phyloP scores from a whole-genome alignment of 2,113 vertebrate genomes.

The Etheostoma cragini region DNA sequence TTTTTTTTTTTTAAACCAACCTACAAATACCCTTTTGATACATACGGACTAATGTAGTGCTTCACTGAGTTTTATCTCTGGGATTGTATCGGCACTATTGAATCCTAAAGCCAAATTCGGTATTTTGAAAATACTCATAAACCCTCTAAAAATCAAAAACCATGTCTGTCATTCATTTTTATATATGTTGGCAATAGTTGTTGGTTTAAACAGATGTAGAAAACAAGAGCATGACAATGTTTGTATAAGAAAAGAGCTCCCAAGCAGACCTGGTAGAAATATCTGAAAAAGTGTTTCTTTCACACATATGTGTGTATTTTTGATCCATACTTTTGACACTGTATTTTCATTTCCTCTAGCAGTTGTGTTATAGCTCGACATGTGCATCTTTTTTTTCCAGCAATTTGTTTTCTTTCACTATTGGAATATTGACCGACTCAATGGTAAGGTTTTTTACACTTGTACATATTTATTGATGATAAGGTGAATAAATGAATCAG shows the following conservation, averaged over 20 bases:
- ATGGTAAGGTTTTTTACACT: conserved; percentile 40
- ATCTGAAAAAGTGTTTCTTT: conserved; percentile 22
- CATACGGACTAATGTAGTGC: conserved; percentile 28
- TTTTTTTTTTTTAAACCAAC: not conserved
- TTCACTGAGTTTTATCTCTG: conserved; percentile 48
- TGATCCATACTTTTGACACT: conserved; percentile 24
- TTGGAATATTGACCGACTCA: conserved; percentile 23
- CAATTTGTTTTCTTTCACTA: not conserved
- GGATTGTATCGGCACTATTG: conserved; percentile 33
- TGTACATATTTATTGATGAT: conserved; percentile 67
- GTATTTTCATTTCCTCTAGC: conserved; percentile 19
- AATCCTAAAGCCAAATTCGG: conserved; percentile 14
- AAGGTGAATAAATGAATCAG: conserved; percentile 71
- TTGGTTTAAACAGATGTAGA: conserved; percentile 3
- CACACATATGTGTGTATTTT: conserved; percentile 16
- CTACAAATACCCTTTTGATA: not conserved
- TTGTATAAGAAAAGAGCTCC: conserved; percentile 6
- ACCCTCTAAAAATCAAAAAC: not conserved
- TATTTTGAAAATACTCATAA: not conserved
- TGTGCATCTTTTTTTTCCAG: conserved; percentile 4
- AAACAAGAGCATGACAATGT: not conserved
- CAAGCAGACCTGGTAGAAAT: not conserved
- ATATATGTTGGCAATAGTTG: conserved; percentile 22
- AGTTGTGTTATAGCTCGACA: conserved; percentile 7
- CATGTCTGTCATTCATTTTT: not conserved